phyloP scores from a whole-genome alignment of 2,888 invertebrate genomes.

The Apomyelois bistriatella region DNA sequence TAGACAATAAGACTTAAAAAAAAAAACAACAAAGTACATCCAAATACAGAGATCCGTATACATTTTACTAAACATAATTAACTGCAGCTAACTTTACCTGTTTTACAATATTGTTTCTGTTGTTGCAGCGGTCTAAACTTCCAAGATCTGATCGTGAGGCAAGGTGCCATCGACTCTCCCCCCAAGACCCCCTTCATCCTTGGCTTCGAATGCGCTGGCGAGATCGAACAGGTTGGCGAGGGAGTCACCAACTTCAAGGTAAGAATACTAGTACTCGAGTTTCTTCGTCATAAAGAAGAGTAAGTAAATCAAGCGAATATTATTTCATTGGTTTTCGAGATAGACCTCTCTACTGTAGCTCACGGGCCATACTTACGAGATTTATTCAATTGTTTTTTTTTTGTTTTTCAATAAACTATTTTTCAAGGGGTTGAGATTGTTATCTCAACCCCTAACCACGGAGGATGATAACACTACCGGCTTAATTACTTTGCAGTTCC shows the following conservation, averaged over 20 bases:
- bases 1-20: too few species aligned
- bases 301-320: too few species aligned
- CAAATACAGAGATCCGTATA: background rate
- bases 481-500: too few species aligned
- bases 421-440: too few species aligned
- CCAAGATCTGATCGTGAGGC: constrained; percentile 93
- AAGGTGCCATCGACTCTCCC: constrained; percentile 91
- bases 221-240: constrained; percentile 88
- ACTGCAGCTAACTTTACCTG: too few species aligned
- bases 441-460: too few species aligned
- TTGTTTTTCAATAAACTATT: too few species aligned
- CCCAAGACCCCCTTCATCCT: constrained; percentile 94
- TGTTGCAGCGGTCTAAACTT: constrained; percentile 91
- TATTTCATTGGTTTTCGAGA: background rate
- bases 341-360: too few species aligned
- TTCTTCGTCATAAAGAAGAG: background rate
- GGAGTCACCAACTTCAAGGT: constrained; percentile 89
- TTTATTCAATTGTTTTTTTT: too few species aligned
- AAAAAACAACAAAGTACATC: too few species aligned
- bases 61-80: background rate
- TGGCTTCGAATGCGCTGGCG: constrained; percentile 93
- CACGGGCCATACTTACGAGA: too few species aligned
- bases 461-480: too few species aligned
- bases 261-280: constrained; percentile 24
- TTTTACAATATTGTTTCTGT: constrained; percentile 24